Evolutionary conservation across 30 jellyfish, hydroid and myxozoan species (phyloP).

Genomic region (Hydra vulgaris): DNA sequence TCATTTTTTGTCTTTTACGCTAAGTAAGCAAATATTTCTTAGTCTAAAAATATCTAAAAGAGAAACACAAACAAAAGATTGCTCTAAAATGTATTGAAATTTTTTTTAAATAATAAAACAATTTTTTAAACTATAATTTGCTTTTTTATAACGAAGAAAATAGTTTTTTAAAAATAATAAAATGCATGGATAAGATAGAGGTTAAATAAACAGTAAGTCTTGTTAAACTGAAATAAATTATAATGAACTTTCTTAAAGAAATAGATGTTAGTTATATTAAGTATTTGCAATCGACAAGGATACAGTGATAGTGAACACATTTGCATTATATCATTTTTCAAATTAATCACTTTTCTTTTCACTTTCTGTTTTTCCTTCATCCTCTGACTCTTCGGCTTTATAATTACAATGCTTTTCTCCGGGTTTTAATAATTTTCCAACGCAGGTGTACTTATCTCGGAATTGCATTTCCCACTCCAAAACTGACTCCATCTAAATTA

Average conservation of each 20-base stretch:
- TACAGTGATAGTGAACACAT: background rate
- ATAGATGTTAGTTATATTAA: background rate
- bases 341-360: background rate
- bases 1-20: too few relatives aligned
- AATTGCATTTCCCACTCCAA: conserved; percentile 96
- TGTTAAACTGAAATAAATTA: background rate
- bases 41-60: too few relatives aligned
- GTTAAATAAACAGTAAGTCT: background rate
- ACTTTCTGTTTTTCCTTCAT: conserved; percentile 17
- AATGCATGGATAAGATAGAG: background rate
- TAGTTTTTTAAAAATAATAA: background rate
- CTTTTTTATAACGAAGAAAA: background rate
- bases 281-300: background rate
- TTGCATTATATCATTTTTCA: too few relatives aligned
- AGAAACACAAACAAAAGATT: background rate
- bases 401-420: conserved; percentile 76
- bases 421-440: conserved; percentile 73
- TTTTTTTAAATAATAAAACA: background rate
- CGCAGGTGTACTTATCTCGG: conserved; percentile 49
- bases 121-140: background rate
- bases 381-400: conserved; percentile 87
- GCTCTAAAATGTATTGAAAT: background rate
- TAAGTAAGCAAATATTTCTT: too few relatives aligned
- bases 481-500: conserved; percentile 68
- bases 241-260: background rate